Evolutionary conservation across 2,113 vertebrate genomes (phyloP).

Genomic region (Rhea americana): DNA sequence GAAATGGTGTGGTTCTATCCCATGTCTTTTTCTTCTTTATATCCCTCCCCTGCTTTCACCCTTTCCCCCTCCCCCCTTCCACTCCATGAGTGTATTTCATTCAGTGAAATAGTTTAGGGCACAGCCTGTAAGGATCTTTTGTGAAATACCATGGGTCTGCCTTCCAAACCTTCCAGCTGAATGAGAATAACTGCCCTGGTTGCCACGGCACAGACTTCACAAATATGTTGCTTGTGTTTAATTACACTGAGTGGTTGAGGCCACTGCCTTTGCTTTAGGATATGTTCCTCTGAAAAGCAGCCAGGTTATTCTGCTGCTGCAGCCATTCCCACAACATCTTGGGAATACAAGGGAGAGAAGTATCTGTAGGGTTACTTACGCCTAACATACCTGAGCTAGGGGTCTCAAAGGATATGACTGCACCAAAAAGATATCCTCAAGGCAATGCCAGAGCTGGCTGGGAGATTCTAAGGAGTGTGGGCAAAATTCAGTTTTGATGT

Average conservation of each 20-base stretch:
- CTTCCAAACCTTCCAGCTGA: constrained; percentile 33
- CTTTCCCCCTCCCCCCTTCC: background rate
- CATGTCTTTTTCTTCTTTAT: background rate
- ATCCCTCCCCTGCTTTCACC: background rate
- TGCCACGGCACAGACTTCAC: constrained; percentile 2
- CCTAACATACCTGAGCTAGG: background rate
- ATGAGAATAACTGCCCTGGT: background rate
- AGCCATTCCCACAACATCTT: background rate
- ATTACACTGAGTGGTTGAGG: constrained; percentile 46
- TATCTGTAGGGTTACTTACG: background rate
- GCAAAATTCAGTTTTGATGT: background rate
- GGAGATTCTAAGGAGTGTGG: background rate
- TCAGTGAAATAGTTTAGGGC: constrained; percentile 34
- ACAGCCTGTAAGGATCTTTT: constrained; percentile 17
- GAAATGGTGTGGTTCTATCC: background rate
- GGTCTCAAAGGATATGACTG: background rate
- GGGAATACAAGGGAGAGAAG: background rate
- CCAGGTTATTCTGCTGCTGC: constrained; percentile 30
- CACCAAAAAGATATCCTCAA: background rate
- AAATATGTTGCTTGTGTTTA: constrained; percentile 48
- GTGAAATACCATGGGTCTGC: background rate
- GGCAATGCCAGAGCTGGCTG: background rate
- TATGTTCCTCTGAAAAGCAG: constrained; percentile 26
- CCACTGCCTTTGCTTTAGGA: constrained; percentile 15
- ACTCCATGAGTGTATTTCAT: constrained; percentile 22